Percentiles rank a stretch among this genome's conserved stretches.
Evolutionary conservation across 2,888 invertebrate species (phyloP).

Genomic region (Odiellus spinosus): DNA sequence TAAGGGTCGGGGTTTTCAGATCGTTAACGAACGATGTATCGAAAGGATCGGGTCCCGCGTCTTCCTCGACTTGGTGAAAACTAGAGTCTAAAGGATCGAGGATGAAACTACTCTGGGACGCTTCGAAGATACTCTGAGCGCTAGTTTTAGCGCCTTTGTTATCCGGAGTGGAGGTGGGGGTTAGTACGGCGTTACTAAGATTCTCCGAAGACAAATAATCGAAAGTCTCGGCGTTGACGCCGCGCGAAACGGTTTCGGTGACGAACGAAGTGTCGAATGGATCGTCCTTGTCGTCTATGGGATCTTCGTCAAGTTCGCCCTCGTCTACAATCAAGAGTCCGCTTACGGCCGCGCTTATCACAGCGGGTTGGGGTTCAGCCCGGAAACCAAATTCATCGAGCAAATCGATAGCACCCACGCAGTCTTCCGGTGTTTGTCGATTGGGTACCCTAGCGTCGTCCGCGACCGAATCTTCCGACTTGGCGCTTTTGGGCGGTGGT

Average conservation of each 20-base stretch:
- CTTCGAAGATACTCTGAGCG: no score
- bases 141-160: no score
- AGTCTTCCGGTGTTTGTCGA: constrained; percentile 1
- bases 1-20: not conserved
- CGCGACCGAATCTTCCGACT: not conserved
- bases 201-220: no score
- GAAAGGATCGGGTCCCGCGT: constrained; percentile 19
- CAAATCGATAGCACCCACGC: constrained; percentile 5
- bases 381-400: constrained; percentile 17
- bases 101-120: no score
- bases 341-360: constrained; percentile 13
- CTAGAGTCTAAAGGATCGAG: no score
- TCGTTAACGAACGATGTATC: constrained; percentile 20
- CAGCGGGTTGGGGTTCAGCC: constrained; percentile 7
- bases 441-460: not conserved
- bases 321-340: constrained; percentile 20
- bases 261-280: constrained; percentile 48
- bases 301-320: constrained; percentile 12
- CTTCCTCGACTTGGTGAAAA: constrained; percentile 8
- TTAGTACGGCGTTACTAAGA: no score
- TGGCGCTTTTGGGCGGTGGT: constrained; percentile 15
- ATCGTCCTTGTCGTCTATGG: constrained; percentile 33
- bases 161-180: no score
- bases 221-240: no score
- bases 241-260: no score